Conservation (phyloP, 2,797 vertebrate genomes). For the Siniperca obscura region DNA sequence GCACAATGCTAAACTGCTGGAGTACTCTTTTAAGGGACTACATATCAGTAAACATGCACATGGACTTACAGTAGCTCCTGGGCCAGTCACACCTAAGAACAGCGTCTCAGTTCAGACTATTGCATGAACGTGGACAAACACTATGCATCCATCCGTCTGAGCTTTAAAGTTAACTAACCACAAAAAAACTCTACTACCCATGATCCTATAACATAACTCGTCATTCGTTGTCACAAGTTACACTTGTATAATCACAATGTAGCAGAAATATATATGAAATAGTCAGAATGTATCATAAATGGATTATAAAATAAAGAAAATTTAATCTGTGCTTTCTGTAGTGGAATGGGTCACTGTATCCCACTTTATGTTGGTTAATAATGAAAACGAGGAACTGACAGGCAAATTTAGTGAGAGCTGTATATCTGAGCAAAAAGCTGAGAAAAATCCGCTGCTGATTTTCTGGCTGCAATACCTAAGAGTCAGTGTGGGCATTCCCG, state of each 20-base stretch:
- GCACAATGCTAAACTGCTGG: not conserved
- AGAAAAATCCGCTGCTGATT: conserved; percentile 25
- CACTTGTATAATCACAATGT: not conserved
- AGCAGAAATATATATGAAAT: conserved; percentile 1
- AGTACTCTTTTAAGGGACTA: not conserved
- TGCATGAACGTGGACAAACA: not conserved
- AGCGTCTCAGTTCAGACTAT: not conserved
- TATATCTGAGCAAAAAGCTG: not conserved
- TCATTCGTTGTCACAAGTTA: not conserved
- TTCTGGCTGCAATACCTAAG: conserved; percentile 25
- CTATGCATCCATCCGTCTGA: not conserved
- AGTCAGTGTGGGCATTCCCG: conserved; percentile 7
- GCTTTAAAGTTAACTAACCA: not conserved
- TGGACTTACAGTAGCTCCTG: not conserved
- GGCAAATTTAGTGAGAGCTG: not conserved
- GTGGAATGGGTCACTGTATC: not conserved
- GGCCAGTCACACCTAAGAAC: not conserved
- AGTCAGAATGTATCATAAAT: not conserved
- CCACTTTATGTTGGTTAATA: conserved; percentile 3
- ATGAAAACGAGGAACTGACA: conserved; percentile 35
- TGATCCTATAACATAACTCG: not conserved
- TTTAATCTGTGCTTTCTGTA: not conserved
- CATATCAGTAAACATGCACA: not conserved
- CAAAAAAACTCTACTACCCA: not conserved
- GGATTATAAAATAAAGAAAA: not conserved